phyloP scores from a whole-genome alignment of 1,140 invertebrate genomes.

The Periplaneta americana region DNA sequence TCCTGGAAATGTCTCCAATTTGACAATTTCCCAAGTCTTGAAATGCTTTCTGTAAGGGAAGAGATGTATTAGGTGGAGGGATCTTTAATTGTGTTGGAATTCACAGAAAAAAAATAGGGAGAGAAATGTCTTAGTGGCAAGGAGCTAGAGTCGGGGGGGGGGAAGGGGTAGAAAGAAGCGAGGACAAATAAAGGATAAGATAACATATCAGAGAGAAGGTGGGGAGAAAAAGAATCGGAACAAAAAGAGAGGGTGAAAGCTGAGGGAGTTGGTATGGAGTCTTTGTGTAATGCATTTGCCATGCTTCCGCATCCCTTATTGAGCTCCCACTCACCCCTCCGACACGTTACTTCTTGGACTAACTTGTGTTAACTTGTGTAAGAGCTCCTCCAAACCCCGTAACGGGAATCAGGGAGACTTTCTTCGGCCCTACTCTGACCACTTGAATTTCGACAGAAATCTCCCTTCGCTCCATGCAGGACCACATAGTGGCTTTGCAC shows the following conservation, averaged over 20 bases:
- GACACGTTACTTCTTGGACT: neutral
- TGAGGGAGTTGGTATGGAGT: neutral
- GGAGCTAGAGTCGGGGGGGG: neutral
- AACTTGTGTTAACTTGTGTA: neutral
- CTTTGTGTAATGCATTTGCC: neutral
- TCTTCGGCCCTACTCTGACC: no score
- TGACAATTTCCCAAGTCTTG: no score
- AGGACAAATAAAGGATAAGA: neutral
- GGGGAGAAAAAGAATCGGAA: no score
- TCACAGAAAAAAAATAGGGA: neutral
- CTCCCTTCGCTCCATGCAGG: no score
- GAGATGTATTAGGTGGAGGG: neutral
- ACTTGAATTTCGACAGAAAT: neutral
- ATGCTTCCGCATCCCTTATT: neutral
- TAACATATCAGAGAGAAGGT: no score
- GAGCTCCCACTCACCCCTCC: neutral
- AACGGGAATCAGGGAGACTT: no score
- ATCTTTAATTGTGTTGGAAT: neutral
- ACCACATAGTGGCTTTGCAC: no score
- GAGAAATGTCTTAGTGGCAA: neutral
- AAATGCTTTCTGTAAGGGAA: no score
- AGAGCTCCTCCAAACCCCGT: neutral
- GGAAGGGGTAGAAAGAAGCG: neutral
- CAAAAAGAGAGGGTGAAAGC: neutral
- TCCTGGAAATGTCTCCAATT: no score